Evolutionary conservation across 2,888 invertebrate species (phyloP).

Genomic region (Dusona sp.): DNA sequence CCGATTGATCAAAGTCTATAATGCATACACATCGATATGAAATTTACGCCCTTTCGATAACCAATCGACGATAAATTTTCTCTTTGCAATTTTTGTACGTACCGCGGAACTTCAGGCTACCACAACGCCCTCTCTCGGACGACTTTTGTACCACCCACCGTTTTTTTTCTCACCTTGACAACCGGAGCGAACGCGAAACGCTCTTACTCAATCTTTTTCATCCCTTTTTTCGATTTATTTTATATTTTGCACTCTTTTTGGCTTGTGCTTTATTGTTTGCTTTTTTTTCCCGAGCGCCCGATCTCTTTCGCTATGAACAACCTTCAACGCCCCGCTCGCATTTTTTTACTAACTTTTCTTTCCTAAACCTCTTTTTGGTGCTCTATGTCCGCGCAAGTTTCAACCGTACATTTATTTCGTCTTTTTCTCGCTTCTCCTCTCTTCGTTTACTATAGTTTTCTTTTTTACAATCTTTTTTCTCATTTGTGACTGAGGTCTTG

Average conservation of each 20-base stretch:
- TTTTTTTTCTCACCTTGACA: conserved; percentile 17
- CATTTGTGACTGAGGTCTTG: not conserved
- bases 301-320: conserved; percentile 13
- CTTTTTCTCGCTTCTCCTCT: not conserved
- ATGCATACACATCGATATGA: not conserved
- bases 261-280: not conserved
- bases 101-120: conserved; percentile 25
- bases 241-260: not conserved
- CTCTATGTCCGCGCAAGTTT: conserved; percentile 54
- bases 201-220: conserved; percentile 55
- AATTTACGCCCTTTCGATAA: conserved; percentile 7
- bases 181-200: conserved; percentile 45
- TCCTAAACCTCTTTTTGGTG: conserved; percentile 52
- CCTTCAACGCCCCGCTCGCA: conserved; percentile 25
- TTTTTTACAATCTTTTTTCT: not conserved
- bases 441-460: not conserved
- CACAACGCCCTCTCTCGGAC: conserved; percentile 32
- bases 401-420: conserved; percentile 36
- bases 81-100: conserved; percentile 34
- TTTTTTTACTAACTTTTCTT: conserved; percentile 60
- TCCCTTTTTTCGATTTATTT: conserved; percentile 6
- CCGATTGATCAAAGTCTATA: conserved; percentile 1
- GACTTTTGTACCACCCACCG: not conserved
- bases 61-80: conserved; percentile 19
- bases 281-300: not conserved